These are phyloP conservation scores for Anniella stebbinsi DNA, from an alignment of 2,797 vertebrate species.

Conservation along the genomic window DNA sequence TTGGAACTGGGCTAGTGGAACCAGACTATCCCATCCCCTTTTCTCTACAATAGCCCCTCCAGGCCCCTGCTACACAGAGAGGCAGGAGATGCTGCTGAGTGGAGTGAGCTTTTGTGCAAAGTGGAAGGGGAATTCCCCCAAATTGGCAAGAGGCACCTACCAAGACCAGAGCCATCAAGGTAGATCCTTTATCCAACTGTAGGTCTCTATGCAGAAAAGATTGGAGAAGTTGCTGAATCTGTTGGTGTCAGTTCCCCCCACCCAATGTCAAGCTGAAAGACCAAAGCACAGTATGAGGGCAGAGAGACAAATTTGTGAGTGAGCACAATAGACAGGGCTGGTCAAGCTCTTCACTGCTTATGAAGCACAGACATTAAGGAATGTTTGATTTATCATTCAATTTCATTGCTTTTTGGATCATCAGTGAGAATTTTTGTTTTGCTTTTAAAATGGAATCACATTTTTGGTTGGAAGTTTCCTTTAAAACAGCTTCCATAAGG, in stretches of 20 bases:
- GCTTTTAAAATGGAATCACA: not conserved
- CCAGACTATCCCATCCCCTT: too few relatives aligned
- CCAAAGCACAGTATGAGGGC: not conserved
- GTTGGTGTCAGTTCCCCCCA: not conserved
- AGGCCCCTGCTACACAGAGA: too few relatives aligned
- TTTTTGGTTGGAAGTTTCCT: not conserved
- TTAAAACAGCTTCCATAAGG: constrained; percentile 7
- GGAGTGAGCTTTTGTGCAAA: too few relatives aligned
- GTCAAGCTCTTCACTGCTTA: not conserved
- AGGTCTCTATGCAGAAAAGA: not conserved
- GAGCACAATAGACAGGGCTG: not conserved
- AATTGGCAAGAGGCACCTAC: too few relatives aligned
- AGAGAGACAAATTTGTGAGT: not conserved
- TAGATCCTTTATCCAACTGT: too few relatives aligned
- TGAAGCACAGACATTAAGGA: not conserved
- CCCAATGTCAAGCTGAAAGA: not conserved
- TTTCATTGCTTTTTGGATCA: not conserved
- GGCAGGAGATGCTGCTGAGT: too few relatives aligned
- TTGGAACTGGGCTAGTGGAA: too few relatives aligned
- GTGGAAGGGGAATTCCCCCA: too few relatives aligned
- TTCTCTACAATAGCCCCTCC: too few relatives aligned
- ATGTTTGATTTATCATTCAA: not conserved
- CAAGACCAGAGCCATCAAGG: too few relatives aligned
- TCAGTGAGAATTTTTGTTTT: not conserved
- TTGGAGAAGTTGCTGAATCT: not conserved